Evolutionary conservation across 1,140 invertebrate genomes (phyloP), one percentile per base, ranked within the genome.

Genomic region (Kradibia gibbosae): DNA sequence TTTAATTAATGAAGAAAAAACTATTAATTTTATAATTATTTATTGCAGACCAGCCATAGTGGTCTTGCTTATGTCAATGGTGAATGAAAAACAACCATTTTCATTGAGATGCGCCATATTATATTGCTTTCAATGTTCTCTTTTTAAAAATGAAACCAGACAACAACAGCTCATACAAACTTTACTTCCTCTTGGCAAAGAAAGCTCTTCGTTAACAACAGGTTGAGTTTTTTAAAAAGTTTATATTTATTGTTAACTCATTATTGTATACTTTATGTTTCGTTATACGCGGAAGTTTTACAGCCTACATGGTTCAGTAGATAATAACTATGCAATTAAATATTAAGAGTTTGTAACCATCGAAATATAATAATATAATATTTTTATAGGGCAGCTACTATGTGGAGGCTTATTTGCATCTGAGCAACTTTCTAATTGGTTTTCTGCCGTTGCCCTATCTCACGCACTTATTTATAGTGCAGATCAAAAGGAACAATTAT

Each of bases 81-180:
- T 99, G 3, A 99, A 99, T 90, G 98, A 99, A 87, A 99, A 99
- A 88, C 99, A 99, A 89, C 96, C 97, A 20, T 97, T 99, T 88
- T 90, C 94, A 13, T 90, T 99, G 74, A 94, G 98, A 75, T 98
- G 97, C 92, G 96, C 99, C 0, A 98, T 99, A 15, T 93, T 99
- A 0, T 99, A 99, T 89, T 99, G 98, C 88, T 99, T 99, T 89
- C 95, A 99, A 92, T 99, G 97, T 89, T 99, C 97, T 88, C 91
- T 99, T 0, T 98, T 96, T 88, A 97, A 96, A 90, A 99, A 99
- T 91, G 96, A 97, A 87, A 92, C 94, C n/a, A 95, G 95, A 20
- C 97, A 99, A 90, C 94, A 94, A 13, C 94, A 96, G 85, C 94
- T 99, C 34, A 95, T 99, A 0, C 95, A 98, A 88, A 99, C 98